Evolutionary conservation across 2,113 vertebrate genomes (phyloP).

Genomic region (Pelmatolapia mariae): DNA sequence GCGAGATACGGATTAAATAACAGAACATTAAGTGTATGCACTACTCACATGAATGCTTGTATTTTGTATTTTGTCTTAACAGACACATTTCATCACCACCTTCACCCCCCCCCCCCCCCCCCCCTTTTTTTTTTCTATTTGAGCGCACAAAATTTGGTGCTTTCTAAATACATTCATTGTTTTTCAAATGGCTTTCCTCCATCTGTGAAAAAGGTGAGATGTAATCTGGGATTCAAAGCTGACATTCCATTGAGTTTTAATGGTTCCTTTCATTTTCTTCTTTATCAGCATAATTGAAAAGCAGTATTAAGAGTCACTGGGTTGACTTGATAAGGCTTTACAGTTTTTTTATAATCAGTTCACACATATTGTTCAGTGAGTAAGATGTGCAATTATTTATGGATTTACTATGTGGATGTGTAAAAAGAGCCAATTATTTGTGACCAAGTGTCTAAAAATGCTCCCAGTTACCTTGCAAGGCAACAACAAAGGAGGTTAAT

Average conservation of each 20-base stretch:
- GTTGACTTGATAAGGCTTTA: neutral
- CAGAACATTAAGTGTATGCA: neutral
- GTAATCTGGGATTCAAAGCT: neutral
- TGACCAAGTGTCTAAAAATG: neutral
- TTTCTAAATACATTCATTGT: neutral
- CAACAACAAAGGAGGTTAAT: neutral
- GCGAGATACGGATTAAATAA: neutral
- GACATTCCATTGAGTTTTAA: neutral
- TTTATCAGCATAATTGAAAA: conserved; percentile 11
- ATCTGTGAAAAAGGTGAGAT: neutral
- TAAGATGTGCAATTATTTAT: neutral
- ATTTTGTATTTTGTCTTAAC: neutral
- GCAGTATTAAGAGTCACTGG: neutral
- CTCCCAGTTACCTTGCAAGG: neutral
- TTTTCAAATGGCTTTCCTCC: neutral
- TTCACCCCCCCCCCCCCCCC: neutral
- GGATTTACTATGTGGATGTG: neutral
- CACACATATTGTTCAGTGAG: neutral
- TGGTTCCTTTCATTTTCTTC: neutral
- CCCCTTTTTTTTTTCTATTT: neutral
- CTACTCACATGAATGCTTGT: neutral
- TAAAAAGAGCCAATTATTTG: neutral
- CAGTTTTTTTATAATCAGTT: neutral
- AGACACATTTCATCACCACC: neutral
- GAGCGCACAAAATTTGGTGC: neutral